Base-by-base conservation (phyloP, 2,888 invertebrate genomes). In the Trilocha varians region DNA sequence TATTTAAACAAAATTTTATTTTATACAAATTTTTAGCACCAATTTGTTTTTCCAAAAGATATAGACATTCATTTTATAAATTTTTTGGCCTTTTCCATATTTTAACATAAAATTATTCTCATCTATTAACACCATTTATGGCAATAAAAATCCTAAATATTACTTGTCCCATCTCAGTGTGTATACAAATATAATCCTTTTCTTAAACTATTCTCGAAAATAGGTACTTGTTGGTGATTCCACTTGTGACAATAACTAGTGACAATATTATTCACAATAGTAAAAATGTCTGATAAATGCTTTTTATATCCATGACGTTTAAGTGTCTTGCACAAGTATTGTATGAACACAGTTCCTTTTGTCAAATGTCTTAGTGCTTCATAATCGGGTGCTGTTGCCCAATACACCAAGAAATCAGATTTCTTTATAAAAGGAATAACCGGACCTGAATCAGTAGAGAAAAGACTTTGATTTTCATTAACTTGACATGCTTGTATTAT, bases 401-500 rank as follows among this genome's bases (percentile, higher is more conserved):
- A 83, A 47, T 70, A 84, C 11, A 82, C 65, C 3, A 84, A 60
- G 34, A 78, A 77, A 52, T 84, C 75, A 1, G 70, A 62, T 50
- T 78, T 83, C 38, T 64, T 64, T 18, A 77, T 52, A 39, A 67
- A 59, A 47, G 56, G 59, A 41, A 47, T 56, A 16, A 57, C 40
- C 37, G 41, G 45, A 6, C 71, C 68, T 11, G 61, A 61, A 57
- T 84, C 85, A 16, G 82, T 61, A 17, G 74, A 71, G 15, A 83
- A 39, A 15, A 52, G 47, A 14, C 44, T 43, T 36, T 62, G 46
- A 13, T 50, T 44, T 15, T 70, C 65, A 47, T 73, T 63, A n/a
- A 71, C 68, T 55, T 83, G 83, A 47, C 85, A 85, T 6, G 85
- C 85, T 58, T 85, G 82, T 42, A 85, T 54, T 40, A 85, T 73